Conservation (phyloP, 2,888 invertebrate genomes). For the Dinocampus coccinellae region DNA sequence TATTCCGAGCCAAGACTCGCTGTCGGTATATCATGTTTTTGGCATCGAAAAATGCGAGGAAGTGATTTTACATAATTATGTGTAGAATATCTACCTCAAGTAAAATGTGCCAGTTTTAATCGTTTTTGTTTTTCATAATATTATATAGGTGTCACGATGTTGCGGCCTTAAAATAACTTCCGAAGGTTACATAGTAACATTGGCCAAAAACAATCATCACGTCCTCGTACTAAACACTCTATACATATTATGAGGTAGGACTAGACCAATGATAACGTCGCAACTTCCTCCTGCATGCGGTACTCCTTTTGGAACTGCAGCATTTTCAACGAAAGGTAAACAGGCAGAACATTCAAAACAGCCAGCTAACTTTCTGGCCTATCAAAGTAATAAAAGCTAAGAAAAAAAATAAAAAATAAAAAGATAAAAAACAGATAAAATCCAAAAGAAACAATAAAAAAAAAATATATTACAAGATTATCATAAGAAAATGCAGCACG, state of each 20-base stretch:
- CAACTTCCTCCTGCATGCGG: conserved; percentile 53
- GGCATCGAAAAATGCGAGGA: conserved; percentile 15
- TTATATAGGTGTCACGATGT: conserved; percentile 92
- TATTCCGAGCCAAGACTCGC: not conserved
- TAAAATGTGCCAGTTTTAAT: conserved; percentile 13
- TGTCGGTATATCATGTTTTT: conserved; percentile 21
- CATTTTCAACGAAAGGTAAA: conserved; percentile 60
- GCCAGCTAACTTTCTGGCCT: conserved; percentile 62
- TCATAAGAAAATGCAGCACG: conserved; percentile 52
- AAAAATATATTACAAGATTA: conserved; percentile 36
- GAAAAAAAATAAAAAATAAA: conserved; percentile 20
- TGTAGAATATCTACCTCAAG: not conserved
- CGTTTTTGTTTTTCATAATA: conserved; percentile 10
- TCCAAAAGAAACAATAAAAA: conserved; percentile 42
- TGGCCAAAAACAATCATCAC: conserved; percentile 99
- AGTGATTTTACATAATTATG: not conserved
- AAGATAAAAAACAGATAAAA: conserved; percentile 13
- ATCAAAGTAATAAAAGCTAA: conserved; percentile 61
- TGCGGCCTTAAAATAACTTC: conserved; percentile 97
- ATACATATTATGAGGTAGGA: conserved; percentile 86
- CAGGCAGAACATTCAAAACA: conserved; percentile 25
- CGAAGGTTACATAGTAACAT: conserved; percentile 94
- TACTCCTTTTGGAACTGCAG: conserved; percentile 54
- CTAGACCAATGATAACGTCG: conserved; percentile 55
- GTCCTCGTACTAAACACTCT: conserved; percentile 95